Base-by-base conservation (phyloP, 1,140 invertebrate genomes). In the Goniozus legneri region DNA sequence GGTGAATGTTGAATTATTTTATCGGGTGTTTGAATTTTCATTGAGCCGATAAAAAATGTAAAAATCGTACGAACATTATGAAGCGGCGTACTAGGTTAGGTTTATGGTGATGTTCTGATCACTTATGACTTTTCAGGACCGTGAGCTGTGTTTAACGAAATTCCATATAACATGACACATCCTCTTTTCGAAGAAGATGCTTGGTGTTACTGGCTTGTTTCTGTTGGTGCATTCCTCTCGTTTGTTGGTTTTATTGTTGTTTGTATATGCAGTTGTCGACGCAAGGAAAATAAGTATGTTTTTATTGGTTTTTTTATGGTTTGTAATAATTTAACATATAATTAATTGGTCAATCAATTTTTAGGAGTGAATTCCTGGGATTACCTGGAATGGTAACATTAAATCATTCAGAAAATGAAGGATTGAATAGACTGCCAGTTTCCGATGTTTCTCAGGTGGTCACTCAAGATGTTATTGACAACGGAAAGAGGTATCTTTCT, bases 401-500 rank as follows among this genome's bases (percentile, higher is more conserved):
- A 47, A 69, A 72, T 47, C 66, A 69, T 64, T 60, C 69, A 31
- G 74, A 75, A 50, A 71, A 57, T 54, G 69, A 75, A 36, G 64
- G 52, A 56, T 73, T 73, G 57, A 67, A 67, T 44, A 66, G 62
- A 41, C 51, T 66, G 42, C 64, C 66, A 12, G 51, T 58, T 32
- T 52, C 60, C 40, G 67, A 76, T 56, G 52, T 56, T 43, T 46
- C 64, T 31, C 64, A 59, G 49, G 49, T 64, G 52, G 44, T 69
- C 47, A 47, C 56, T 3, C 68, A 64, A 44, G 74, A 76, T 54
- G 56, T 52, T 40, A 53, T 56, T 20, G 73, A 76, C 62, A 46
- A 44, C 55, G 69, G 64, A 61, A 76, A 75, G 71, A 76, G 74
- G 74, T 75, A 62, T 54, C n/a, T n/a, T n/a, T n/a, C n/a, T n/a